These are phyloP conservation scores for Conchocele bisecta DNA, from an alignment of 2,888 invertebrate species.

Conservation along the genomic window DNA sequence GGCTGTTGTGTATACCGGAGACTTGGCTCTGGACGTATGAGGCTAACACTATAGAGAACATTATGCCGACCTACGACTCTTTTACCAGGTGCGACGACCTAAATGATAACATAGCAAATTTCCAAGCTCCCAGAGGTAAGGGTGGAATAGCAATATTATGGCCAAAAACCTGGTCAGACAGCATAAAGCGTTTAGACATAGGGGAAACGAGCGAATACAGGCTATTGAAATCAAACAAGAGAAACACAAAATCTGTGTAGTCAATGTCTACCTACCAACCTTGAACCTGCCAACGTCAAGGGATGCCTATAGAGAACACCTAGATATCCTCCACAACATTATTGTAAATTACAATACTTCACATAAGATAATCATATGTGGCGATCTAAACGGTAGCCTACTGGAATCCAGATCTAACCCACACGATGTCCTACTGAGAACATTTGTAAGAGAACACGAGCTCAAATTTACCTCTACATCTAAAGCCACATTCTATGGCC, in stretches of 20 bases:
- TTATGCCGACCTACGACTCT: constrained; percentile 6
- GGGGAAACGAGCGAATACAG: background rate
- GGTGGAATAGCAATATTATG: constrained; percentile 10
- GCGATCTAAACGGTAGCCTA: background rate
- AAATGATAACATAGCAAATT: constrained; percentile 1
- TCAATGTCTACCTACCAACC: constrained; percentile 7
- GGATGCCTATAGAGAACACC: background rate
- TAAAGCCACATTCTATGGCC: constrained; percentile 2
- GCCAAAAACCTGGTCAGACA: background rate
- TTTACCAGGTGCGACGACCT: background rate
- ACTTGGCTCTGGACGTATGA: constrained; percentile 12
- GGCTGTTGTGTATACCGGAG: constrained; percentile 1
- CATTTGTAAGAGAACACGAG: background rate
- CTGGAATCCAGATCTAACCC: background rate
- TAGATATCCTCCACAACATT: background rate
- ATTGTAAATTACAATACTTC: background rate
- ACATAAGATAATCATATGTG: constrained; percentile 1
- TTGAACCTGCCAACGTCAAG: background rate
- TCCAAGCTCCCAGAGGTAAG: background rate
- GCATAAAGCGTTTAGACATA: background rate
- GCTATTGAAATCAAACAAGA: background rate
- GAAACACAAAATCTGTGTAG: background rate
- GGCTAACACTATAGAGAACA: background rate
- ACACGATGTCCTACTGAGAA: constrained; percentile 1
- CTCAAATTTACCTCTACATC: no score